These are phyloP conservation scores for Phaetusa simplex DNA, from an alignment of 2,113 vertebrate genomes.

Conservation along the genomic window DNA sequence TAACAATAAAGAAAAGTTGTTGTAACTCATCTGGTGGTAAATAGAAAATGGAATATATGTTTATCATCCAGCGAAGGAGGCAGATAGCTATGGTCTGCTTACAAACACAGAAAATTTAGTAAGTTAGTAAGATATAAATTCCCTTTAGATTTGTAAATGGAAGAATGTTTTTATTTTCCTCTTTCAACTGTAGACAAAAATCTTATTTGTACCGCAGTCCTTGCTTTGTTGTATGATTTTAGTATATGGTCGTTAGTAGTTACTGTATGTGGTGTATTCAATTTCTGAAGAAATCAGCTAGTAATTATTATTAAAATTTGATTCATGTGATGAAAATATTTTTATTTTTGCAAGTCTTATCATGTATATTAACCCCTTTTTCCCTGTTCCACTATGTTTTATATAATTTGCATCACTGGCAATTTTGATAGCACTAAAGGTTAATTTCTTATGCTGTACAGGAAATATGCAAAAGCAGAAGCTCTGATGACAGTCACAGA, in stretches of 20 bases:
- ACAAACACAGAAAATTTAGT: neutral
- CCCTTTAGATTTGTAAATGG: neutral
- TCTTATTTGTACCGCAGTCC: neutral
- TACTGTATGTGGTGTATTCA: neutral
- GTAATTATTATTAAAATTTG: neutral
- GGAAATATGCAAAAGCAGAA: conserved; percentile 97
- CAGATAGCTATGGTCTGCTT: neutral
- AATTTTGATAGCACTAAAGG: neutral
- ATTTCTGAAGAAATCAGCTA: neutral
- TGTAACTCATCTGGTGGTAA: neutral
- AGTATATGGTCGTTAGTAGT: neutral
- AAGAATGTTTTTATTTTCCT: neutral
- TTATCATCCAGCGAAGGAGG: neutral
- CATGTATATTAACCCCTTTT: neutral
- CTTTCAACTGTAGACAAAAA: neutral
- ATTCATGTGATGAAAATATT: neutral
- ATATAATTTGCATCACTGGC: neutral
- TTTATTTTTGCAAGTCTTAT: neutral
- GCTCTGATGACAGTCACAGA: conserved; percentile 94
- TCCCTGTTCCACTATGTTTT: neutral
- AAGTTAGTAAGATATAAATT: neutral
- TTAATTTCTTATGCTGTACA: conserved; percentile 29
- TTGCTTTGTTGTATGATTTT: neutral
- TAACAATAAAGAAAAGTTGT: neutral
- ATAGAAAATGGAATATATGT: neutral